Conservation (phyloP, 2,113 vertebrate genomes). For the Delphinapterus leucas region DNA sequence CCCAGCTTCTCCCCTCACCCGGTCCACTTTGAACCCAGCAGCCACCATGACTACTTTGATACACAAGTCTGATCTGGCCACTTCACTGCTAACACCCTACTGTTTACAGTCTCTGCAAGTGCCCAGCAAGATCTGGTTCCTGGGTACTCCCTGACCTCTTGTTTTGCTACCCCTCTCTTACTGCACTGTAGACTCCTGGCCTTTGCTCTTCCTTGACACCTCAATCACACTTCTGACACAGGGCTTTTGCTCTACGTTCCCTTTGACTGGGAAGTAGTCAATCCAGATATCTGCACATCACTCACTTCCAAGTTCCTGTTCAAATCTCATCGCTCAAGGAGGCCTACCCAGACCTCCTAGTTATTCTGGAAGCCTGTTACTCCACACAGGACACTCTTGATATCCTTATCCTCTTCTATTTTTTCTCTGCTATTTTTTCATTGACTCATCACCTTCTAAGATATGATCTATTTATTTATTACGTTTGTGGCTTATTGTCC, state of each 20-base stretch:
- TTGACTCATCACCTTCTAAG: background rate
- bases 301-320: background rate
- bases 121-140: background rate
- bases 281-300: too few relatives aligned
- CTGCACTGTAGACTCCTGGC: background rate
- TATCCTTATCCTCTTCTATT: background rate
- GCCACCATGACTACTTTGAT: background rate
- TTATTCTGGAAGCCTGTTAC: background rate
- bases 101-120: too few relatives aligned
- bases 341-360: too few relatives aligned
- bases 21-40: background rate
- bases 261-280: background rate
- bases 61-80: background rate
- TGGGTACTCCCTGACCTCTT: background rate
- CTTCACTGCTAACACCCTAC: background rate
- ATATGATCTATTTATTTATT: fast-evolving
- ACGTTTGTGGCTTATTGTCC: background rate
- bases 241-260: background rate
- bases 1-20: background rate
- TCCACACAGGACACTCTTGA: too few relatives aligned
- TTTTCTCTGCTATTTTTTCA: background rate
- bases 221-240: background rate
- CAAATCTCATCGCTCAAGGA: background rate
- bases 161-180: background rate
- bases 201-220: too few relatives aligned